A percentile compares a stretch with the other conserved stretches of the same genome.
phyloP scores from a whole-genome alignment of 2,113 vertebrate species.

The Microtus oregoni region DNA sequence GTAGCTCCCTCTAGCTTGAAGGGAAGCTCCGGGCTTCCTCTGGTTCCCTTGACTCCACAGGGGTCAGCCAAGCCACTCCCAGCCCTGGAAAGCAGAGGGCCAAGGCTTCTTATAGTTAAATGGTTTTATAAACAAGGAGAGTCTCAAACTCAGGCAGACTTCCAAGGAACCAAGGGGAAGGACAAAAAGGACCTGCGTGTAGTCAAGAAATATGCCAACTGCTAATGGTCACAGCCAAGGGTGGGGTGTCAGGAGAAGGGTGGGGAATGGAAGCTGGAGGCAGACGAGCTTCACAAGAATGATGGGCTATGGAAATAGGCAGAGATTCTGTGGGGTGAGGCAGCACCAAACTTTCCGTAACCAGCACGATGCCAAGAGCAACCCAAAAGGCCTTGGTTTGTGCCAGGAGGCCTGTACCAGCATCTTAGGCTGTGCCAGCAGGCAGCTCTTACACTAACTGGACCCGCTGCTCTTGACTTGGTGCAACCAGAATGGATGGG shows the following conservation, averaged over 20 bases:
- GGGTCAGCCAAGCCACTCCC: conserved; percentile 38
- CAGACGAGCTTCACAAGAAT: not conserved
- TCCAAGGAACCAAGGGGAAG: conserved; percentile 1
- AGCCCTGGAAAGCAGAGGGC: conserved; percentile 52
- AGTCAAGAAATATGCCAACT: conserved; percentile 31
- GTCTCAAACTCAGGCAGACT: conserved; percentile 35
- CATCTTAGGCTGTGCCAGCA: not conserved
- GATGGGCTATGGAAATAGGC: not conserved
- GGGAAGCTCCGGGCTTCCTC: not conserved
- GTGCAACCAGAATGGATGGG: not conserved
- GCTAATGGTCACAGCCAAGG: not conserved
- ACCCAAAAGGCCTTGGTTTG: conserved; percentile 18
- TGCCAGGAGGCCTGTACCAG: conserved; percentile 37
- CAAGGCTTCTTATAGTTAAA: conserved; percentile 46
- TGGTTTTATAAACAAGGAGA: conserved; percentile 57
- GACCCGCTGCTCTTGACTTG: not conserved
- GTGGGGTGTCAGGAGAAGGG: not conserved
- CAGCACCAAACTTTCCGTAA: conserved; percentile 16
- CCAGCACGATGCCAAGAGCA: conserved; percentile 42
- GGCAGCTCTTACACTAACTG: not conserved
- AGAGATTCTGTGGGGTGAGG: conserved; percentile 40
- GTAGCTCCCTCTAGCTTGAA: not conserved
- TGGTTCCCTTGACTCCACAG: not conserved
- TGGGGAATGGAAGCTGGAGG: not conserved
- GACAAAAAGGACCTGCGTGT: not conserved